Evolutionary conservation across 2,797 vertebrate species (phyloP), one percentile per base, ranked within the genome.

Genomic region (Siniperca undulata): DNA sequence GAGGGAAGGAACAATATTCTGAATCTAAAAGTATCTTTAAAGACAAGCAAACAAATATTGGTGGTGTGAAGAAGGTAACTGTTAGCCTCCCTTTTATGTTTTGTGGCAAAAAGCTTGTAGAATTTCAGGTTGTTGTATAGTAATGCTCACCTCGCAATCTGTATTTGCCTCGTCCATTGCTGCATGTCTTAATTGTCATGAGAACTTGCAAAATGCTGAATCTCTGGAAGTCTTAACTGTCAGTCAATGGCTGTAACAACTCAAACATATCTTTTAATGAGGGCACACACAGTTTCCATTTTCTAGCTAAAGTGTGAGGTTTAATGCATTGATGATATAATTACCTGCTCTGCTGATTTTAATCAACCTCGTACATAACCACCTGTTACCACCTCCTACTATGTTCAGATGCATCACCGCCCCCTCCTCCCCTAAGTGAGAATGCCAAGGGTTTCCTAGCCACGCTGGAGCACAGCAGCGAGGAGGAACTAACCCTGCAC

Each of bases 401-500:
- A 24, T 86, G 65, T 80, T 34, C 83, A 92, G 94, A 90, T 76
- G 24, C 78, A 56, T 78, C 78, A 0, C 87, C 74, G 0, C 95
- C 89, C 0, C 93, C 90, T 68, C 92, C 89, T 71, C 93, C 93
- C 52, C 85, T 98, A 14, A 97, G 96, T 22, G 97, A 97, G 71
- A 96, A 96, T 10, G 96, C 97, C 2, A 95, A 97, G 81, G 95
- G 95, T 68, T 97, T 98, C 83, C 92, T 99, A 90, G 91, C 95
- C 13, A 96, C 96, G 0, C 91, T 98, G 91, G 97, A 97, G 56
- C 96, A 97, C 90, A 97, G 97, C 94, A 97, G 96, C 16, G 96
- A 95, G 14, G 97, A 99, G 87, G 97, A 99, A 83, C 96, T 97
- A 7, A 95, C 96, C 58, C 92, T 98, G 66, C 96, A 97, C 81